These are phyloP conservation scores for Sebastes trivittatus DNA, from an alignment of 2,797 vertebrate genomes.

Conservation along the genomic window DNA sequence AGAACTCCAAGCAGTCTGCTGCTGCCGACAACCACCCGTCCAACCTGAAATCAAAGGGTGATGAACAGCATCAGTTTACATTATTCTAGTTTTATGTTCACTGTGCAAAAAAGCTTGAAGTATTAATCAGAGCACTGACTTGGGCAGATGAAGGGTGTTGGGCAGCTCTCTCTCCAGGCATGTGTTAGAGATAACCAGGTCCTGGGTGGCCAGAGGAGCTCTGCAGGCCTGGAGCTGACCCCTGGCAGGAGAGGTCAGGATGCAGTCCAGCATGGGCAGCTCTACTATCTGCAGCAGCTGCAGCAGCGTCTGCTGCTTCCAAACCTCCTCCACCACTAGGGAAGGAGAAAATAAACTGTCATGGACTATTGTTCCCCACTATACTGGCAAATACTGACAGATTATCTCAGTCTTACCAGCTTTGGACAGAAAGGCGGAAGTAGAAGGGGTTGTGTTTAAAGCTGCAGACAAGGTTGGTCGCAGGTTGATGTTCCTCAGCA, in stretches of 20 bases:
- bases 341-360: background rate
- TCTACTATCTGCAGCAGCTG: constrained; percentile 88
- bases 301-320: constrained; percentile 88
- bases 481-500: constrained; percentile 82
- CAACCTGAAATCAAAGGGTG: constrained; percentile 65
- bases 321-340: constrained; percentile 85
- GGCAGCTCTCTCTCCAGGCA: constrained; percentile 87
- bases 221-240: constrained; percentile 43
- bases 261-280: constrained; percentile 85
- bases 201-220: constrained; percentile 65
- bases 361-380: background rate
- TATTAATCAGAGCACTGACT: constrained; percentile 76
- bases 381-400: background rate
- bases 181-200: constrained; percentile 88
- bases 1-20: constrained; percentile 89
- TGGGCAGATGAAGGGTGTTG: constrained; percentile 78
- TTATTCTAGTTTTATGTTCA: background rate
- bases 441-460: constrained; percentile 39
- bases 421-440: constrained; percentile 78
- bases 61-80: background rate
- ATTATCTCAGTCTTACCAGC: constrained; percentile 72
- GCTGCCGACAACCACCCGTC: constrained; percentile 87
- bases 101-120: background rate
- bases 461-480: constrained; percentile 68
- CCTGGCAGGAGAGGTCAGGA: constrained; percentile 81